Evolutionary conservation across 2,113 vertebrate species (phyloP), one percentile per base, ranked within the genome.

Genomic region (Calidris pygmaea): DNA sequence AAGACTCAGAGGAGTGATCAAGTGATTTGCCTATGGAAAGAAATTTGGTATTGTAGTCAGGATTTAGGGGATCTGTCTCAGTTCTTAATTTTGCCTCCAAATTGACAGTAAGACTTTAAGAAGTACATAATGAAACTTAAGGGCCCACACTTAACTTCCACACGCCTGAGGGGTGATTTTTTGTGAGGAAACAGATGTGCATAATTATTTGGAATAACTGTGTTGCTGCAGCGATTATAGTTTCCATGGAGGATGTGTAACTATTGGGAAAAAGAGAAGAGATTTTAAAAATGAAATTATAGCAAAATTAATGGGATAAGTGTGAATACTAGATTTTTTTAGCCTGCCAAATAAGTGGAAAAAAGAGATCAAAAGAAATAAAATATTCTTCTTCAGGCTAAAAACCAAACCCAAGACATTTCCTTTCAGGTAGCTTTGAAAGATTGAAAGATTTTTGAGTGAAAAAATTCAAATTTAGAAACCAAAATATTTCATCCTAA

Each of bases 41-140:
- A 27, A 48, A 73, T 68, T 66, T 62, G 35, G 12, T 70, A 47
- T 79, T 60, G 41, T 52, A 76, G 48, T 50, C 55, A 85, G 32
- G 37, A 70, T 90, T 93, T 91, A 85, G 74, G 27, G 86, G 32
- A 80, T 45, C 29, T 77, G 24, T 82, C 89, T 85, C 37, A 50
- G n/a, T 70, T 94, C 50, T 94, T 88, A 79, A 55, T 92, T 92
- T 91, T 74, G 60, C 10, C 29, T 88, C 45, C 37, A 96, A 93
- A 94, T 9, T 58, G 52, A 79, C 62, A 70, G 16, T 71, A 87
- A 91, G 81, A 65, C 27, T 79, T 84, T 76, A 56, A 87, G 81
- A 93, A 91, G 5, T 63, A 62, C 0, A 2, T 55, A 91, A 80
- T 32, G 41, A 80, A 93, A 93, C 41, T 45, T 35, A 72, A 74